Conservation (phyloP, 2,113 vertebrate species). For the Podarcis muralis region DNA sequence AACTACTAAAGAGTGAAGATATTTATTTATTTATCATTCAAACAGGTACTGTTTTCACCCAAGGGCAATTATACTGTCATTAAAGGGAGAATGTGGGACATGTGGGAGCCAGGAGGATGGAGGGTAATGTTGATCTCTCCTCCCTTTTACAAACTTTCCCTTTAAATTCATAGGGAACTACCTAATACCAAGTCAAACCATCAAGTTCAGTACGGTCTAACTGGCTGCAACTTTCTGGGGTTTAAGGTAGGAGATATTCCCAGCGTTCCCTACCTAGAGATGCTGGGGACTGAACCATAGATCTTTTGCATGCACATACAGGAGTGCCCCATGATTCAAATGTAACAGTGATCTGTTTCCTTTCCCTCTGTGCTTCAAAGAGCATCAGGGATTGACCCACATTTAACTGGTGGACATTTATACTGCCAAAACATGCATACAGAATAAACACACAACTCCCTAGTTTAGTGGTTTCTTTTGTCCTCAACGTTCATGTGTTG, state of each 20-base stretch:
- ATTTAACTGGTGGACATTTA: neutral
- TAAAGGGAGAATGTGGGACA: neutral
- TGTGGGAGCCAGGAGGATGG: too few species aligned
- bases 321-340: too few species aligned
- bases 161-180: neutral
- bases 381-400: neutral
- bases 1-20: neutral
- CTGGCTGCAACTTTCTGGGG: too few species aligned
- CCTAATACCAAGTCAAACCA: too few species aligned
- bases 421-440: neutral
- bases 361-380: neutral
- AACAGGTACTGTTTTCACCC: neutral
- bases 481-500: too few species aligned
- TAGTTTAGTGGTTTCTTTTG: neutral
- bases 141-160: neutral
- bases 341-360: neutral
- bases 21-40: neutral
- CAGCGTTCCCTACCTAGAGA: too few species aligned
- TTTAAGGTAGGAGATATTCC: too few species aligned
- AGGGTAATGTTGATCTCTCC: neutral
- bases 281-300: too few species aligned
- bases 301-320: too few species aligned
- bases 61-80: neutral
- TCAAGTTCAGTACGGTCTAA: too few species aligned
- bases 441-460: neutral